Conservation (phyloP, 2,113 vertebrate genomes). For the zebrafish (Danio rerio) region DNA sequence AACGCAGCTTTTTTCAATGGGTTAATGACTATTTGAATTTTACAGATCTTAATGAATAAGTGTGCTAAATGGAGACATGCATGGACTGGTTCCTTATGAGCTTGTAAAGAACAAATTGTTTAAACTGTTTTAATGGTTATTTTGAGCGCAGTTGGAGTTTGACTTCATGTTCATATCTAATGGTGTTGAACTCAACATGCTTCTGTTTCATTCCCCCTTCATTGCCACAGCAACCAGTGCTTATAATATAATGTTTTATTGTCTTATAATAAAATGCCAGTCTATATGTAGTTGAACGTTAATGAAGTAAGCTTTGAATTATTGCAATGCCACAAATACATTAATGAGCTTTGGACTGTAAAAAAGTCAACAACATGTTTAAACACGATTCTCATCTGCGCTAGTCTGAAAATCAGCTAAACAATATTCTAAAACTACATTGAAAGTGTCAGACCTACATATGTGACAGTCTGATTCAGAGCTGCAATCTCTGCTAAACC, state of each 20-base stretch:
- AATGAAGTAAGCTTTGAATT: background rate
- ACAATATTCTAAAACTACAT: background rate
- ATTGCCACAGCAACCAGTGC: background rate
- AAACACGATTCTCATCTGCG: background rate
- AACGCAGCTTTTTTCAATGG: too few relatives aligned
- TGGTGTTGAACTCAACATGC: background rate
- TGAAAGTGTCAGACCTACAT: background rate
- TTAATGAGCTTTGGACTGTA: background rate
- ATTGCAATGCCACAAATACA: background rate
- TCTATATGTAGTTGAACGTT: background rate
- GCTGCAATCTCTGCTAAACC: background rate
- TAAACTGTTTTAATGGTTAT: background rate
- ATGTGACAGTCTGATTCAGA: background rate
- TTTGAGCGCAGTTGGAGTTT: background rate
- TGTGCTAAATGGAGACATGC: background rate
- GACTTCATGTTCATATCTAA: background rate
- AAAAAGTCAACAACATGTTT: background rate
- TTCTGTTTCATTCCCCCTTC: too few relatives aligned
- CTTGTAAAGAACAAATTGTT: conserved; percentile 1
- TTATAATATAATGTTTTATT: background rate
- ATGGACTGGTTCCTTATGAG: background rate
- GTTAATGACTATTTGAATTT: too few relatives aligned
- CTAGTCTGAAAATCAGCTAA: background rate
- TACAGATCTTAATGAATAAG: background rate
- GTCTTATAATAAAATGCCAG: background rate